These are phyloP conservation scores for Heteromyza rotundicornis DNA, from an alignment of 2,888 invertebrate genomes.

Conservation along the genomic window DNA sequence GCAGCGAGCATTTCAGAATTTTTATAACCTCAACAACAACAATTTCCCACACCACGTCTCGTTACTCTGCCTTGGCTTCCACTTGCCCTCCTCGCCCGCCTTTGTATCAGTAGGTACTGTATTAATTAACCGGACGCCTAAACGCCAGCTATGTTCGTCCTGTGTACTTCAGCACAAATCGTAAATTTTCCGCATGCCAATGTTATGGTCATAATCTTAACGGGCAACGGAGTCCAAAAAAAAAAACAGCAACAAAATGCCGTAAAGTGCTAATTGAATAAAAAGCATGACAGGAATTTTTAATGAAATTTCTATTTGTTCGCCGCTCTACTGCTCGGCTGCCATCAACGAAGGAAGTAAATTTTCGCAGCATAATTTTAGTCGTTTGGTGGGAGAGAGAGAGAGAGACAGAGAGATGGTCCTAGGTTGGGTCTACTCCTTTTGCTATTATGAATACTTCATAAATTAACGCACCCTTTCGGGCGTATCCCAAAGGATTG, in stretches of 20 bases:
- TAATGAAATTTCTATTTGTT: conserved; percentile 42
- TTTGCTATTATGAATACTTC: too few species aligned
- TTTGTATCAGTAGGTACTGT: not conserved
- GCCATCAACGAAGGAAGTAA: not conserved
- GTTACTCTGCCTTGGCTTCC: too few species aligned
- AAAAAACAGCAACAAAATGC: conserved; percentile 47
- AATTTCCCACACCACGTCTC: too few species aligned
- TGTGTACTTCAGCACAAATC: conserved; percentile 11
- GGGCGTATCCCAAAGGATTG: too few species aligned
- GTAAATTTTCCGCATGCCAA: conserved; percentile 29
- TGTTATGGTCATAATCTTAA: conserved; percentile 27
- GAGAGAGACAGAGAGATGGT: too few species aligned
- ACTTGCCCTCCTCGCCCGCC: too few species aligned
- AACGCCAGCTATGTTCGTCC: not conserved
- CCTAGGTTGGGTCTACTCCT: too few species aligned
- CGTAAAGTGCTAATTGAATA: conserved; percentile 59
- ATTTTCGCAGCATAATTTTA: not conserved
- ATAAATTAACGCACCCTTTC: too few species aligned
- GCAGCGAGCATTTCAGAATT: not conserved
- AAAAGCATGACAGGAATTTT: conserved; percentile 59
- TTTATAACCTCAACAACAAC: not conserved
- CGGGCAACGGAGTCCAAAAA: conserved; percentile 1
- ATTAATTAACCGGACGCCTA: conserved; percentile 9
- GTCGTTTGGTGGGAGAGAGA: too few species aligned
- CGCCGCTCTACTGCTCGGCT: not conserved